Conservation (phyloP, 1,140 invertebrate species). For the Chelonus insularis region DNA sequence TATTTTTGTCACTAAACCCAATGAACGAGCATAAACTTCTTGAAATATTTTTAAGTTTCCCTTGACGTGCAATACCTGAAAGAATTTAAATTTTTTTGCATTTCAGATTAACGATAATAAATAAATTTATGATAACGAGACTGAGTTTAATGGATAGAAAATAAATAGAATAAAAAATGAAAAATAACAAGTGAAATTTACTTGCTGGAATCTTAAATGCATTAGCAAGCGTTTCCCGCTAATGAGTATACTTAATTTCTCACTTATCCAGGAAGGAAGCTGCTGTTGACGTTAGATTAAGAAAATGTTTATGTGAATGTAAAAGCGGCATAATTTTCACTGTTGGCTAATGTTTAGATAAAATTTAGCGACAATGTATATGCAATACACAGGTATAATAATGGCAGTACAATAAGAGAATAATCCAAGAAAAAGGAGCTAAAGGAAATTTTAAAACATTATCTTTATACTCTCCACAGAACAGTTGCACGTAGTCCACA, state of each 20-base stretch:
- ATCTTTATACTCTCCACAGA: background rate
- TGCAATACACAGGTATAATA: too few relatives aligned
- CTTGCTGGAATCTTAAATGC: constrained; percentile 35
- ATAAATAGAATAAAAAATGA: background rate
- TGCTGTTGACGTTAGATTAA: constrained; percentile 39
- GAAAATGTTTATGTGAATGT: constrained; percentile 38
- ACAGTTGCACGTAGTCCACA: background rate
- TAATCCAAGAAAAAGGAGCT: background rate
- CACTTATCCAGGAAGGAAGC: constrained; percentile 25
- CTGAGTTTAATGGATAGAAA: too few relatives aligned
- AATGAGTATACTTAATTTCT: constrained; percentile 43
- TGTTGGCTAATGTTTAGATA: too few relatives aligned
- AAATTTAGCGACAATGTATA: too few relatives aligned
- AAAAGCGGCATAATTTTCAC: constrained; percentile 18
- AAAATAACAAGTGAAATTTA: background rate
- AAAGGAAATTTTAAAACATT: constrained; percentile 29
- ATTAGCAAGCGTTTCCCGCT: constrained; percentile 36
- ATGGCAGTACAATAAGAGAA: too few relatives aligned
- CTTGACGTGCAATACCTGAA: too few relatives aligned
- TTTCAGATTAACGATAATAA: too few relatives aligned
- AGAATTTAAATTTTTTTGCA: too few relatives aligned
- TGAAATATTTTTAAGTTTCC: too few relatives aligned
- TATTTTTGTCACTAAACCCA: too few relatives aligned
- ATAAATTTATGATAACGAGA: too few relatives aligned
- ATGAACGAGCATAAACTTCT: too few relatives aligned